Evolutionary conservation across 2,888 invertebrate genomes (phyloP).

Genomic region (Plebejus melissa): DNA sequence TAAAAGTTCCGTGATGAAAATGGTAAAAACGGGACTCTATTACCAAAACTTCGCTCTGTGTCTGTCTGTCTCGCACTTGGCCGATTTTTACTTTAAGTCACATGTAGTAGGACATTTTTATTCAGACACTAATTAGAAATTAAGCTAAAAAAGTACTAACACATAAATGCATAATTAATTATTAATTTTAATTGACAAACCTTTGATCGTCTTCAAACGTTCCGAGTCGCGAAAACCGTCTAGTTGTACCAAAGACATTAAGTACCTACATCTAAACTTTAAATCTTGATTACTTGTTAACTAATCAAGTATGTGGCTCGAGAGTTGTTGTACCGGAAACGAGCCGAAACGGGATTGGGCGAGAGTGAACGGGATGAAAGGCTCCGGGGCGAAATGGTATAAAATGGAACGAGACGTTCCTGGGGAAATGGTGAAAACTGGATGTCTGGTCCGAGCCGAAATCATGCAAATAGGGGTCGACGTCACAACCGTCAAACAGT

Average conservation of each 20-base stretch:
- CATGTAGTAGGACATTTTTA: not conserved
- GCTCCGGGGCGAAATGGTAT: not conserved
- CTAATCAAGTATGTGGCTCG: not conserved
- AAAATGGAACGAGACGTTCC: not conserved
- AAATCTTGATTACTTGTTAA: conserved; percentile 3
- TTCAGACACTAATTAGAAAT: not conserved
- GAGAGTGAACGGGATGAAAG: not conserved
- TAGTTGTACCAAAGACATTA: not conserved
- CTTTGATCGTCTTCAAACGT: not conserved
- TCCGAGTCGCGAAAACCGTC: not conserved
- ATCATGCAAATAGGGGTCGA: too few species aligned
- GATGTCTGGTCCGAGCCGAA: too few species aligned
- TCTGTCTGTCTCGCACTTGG: too few species aligned
- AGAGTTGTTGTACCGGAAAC: not conserved
- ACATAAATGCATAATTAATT: not conserved
- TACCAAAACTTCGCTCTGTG: too few species aligned
- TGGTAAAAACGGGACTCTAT: too few species aligned
- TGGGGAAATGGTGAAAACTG: too few species aligned
- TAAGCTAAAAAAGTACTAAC: too few species aligned
- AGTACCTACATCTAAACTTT: not conserved
- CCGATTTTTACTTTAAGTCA: too few species aligned
- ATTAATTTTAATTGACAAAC: not conserved
- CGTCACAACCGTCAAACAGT: too few species aligned
- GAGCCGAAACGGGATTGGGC: not conserved
- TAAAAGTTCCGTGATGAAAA: too few species aligned